Evolutionary conservation across 2,113 vertebrate species (phyloP), one percentile per base, ranked within the genome.

Genomic region (Platichthys stellatus): DNA sequence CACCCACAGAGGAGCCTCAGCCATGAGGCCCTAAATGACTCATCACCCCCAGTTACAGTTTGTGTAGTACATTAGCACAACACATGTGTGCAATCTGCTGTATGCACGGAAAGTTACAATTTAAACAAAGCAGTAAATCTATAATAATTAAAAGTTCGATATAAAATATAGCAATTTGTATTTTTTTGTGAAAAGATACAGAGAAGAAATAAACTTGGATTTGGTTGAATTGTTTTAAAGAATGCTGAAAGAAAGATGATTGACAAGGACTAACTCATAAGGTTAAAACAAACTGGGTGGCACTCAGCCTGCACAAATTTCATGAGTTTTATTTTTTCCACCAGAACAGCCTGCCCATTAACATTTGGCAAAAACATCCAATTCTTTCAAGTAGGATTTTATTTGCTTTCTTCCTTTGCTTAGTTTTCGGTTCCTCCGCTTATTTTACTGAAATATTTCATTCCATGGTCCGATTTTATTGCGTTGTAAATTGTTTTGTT

Each of bases 11-110:
- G 35, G 75, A 86, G 43, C 63, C 38, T 81, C 65, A 70, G 51
- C 56, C 43, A 78, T 63, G 60, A 21, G 15, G 62, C n/a, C 10
- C 15, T 18, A 18, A 3, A 13, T 86, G 89, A 88, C 63, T 88
- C 89, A 85, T 28, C 54, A 49, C 3, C 5, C 3, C 17, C 47
- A 28, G 57, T 9, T 59, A 63, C 40, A 49, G 47, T 63, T 78
- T 56, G 45, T 21, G 51, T 14, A 15, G 8, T 40, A 78, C 65
- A 35, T 71, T 68, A 38, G 45, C 54, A 28, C 64, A 78, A 70
- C 7, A 47, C n/a, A 7, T 23, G 49, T 62, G 45, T 35, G 20
- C 4, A 31, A 51, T 43, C 40, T 43, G 40, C 40, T 12, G 40
- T 43, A 13, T 2, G 18, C 17, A 51, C 47, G 47, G 18, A 51